Evolutionary conservation across 2,888 invertebrate species (phyloP).

Genomic region (Brachynemurus nebulosus): DNA sequence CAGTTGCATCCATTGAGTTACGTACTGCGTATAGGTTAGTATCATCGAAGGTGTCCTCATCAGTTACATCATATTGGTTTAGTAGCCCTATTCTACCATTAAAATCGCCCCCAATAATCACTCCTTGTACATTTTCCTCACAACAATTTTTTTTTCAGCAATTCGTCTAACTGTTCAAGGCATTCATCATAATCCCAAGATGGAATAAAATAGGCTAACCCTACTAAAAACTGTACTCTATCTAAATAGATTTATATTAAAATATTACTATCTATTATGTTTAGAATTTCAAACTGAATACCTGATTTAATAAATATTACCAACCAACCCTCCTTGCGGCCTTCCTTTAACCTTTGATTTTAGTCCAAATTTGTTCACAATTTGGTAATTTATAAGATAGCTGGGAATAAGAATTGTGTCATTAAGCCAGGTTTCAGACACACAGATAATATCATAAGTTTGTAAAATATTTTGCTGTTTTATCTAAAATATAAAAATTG

Average conservation of each 20-base stretch:
- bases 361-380: neutral
- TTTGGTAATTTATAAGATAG: neutral
- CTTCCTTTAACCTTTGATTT: neutral
- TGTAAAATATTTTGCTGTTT: neutral
- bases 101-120: neutral
- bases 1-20: neutral
- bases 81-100: neutral
- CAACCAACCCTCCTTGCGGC: neutral
- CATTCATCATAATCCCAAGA: neutral
- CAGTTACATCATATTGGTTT: neutral
- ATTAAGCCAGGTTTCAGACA: neutral
- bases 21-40: neutral
- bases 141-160: neutral
- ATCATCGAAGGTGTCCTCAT: neutral
- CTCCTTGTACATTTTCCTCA: neutral
- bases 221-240: neutral
- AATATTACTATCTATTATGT: neutral
- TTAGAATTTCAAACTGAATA: neutral
- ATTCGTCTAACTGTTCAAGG: neutral
- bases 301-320: neutral
- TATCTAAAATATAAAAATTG: neutral
- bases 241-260: neutral
- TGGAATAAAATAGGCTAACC: neutral
- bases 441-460: neutral
- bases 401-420: neutral